Conservation (phyloP, 2,888 invertebrate genomes). For the Acanthosepion lycidas region DNA sequence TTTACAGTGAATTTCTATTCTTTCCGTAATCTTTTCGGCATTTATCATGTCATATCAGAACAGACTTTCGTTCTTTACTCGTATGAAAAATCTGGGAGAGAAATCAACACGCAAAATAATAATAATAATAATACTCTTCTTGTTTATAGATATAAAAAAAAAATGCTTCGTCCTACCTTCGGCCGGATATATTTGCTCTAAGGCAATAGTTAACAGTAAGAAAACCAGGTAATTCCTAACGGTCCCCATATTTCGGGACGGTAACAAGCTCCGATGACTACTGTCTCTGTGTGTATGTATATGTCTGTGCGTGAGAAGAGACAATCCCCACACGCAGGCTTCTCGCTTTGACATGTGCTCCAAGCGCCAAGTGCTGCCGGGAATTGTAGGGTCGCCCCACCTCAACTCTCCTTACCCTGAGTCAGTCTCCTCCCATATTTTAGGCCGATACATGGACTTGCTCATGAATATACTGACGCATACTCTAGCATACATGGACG, state of each 20-base stretch:
- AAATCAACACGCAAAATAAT: not conserved
- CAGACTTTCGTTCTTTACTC: not conserved
- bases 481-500: not conserved
- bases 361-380: constrained; percentile 33
- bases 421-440: constrained; percentile 16
- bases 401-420: not conserved
- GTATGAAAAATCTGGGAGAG: not conserved
- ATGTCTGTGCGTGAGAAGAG: not conserved
- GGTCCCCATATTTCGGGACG: not conserved
- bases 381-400: not conserved
- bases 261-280: not conserved
- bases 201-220: not conserved
- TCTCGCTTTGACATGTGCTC: constrained; percentile 8
- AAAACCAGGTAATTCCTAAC: not conserved
- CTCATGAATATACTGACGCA: not conserved
- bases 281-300: not conserved
- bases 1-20: no score
- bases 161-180: not conserved
- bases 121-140: not conserved
- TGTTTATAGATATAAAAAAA: not conserved
- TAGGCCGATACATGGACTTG: not conserved
- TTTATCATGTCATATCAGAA: no score
- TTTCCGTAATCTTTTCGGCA: no score
- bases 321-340: not conserved
- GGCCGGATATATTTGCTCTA: not conserved